A percentile compares a stretch with the other conserved stretches of the same genome.
These are phyloP conservation scores for Hydropsyche betteni DNA, from an alignment of 2,888 invertebrate genomes.

Conservation along the genomic window DNA sequence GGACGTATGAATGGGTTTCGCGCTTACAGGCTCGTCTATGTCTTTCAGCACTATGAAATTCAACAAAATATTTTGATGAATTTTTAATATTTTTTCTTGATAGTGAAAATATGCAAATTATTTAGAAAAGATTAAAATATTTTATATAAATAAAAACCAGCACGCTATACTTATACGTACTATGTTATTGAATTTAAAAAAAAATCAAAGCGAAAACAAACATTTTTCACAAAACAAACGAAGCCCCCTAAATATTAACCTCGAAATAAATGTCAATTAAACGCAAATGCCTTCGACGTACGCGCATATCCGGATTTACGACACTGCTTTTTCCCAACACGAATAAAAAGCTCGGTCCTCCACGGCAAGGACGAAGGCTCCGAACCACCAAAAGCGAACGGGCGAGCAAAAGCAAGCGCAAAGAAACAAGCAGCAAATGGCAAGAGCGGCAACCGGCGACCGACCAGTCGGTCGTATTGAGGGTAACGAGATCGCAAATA, in stretches of 20 bases:
- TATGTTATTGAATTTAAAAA: background rate
- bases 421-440: background rate
- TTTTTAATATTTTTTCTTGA: background rate
- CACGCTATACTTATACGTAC: background rate
- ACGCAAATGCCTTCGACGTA: too few relatives aligned
- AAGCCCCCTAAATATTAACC: too few relatives aligned
- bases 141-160: too few relatives aligned
- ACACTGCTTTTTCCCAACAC: too few relatives aligned
- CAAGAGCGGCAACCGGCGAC: background rate
- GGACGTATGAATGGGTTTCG: background rate
- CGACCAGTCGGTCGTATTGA: conserved; percentile 35
- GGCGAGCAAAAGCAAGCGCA: background rate
- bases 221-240: background rate
- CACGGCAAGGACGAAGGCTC: too few relatives aligned
- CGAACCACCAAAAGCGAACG: too few relatives aligned
- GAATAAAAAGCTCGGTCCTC: too few relatives aligned
- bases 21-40: background rate
- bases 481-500: conserved; percentile 47
- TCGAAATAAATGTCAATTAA: too few relatives aligned
- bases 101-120: too few relatives aligned
- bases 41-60: background rate
- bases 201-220: background rate
- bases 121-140: too few relatives aligned
- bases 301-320: too few relatives aligned
- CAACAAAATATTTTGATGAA: background rate